Evolutionary conservation across 2,888 invertebrate genomes (phyloP), one percentile per base, ranked within the genome.

Genomic region (Linyphia triangularis): DNA sequence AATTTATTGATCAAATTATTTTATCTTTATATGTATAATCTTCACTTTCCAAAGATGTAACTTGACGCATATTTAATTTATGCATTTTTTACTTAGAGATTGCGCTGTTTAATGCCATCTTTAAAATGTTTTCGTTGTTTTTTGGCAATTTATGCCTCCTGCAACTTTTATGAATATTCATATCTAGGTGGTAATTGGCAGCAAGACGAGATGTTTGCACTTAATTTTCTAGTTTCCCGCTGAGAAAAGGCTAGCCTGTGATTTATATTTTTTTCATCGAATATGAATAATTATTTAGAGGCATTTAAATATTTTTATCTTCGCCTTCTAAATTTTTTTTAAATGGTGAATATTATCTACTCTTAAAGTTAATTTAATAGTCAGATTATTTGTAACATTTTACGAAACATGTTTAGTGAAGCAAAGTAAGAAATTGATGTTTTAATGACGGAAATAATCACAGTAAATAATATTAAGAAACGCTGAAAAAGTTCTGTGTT

Each of bases 71-170:
- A 51, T 51, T 51, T 51, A 51, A 51, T 51, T 51, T 51, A 3
- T 51, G 51, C 16, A 13, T 51, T 51, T 51, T 51, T 51, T 51
- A 5, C 5, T 51, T n/a, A 51, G 13, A 51, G 5, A n/a, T n/a
- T 5, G 13, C 51, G 16, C 13, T 51, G 51, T 51, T 51, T 51
- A 51, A 51, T 51, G 51, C n/a, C 51, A 13, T n/a, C n/a, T 51
- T 51, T 51, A 51, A 51, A 51, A 51, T 51, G 51, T n/a, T 51
- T 51, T 51, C 51, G 51, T 51, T 51, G 51, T 51, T 51, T n/a
- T n/a, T 51, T 51, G 13, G 51, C n/a, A 51, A 51, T 1, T 13
- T n/a, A 16, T n/a, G 51, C 16, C 51, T n/a, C 51, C n/a, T 51
- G 13, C n/a, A 51, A 51, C 51, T 51, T 51, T 51, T 51, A 51